Evolutionary conservation across 2,797 vertebrate species (phyloP).

Genomic region (Kryptolebias ocellatus): DNA sequence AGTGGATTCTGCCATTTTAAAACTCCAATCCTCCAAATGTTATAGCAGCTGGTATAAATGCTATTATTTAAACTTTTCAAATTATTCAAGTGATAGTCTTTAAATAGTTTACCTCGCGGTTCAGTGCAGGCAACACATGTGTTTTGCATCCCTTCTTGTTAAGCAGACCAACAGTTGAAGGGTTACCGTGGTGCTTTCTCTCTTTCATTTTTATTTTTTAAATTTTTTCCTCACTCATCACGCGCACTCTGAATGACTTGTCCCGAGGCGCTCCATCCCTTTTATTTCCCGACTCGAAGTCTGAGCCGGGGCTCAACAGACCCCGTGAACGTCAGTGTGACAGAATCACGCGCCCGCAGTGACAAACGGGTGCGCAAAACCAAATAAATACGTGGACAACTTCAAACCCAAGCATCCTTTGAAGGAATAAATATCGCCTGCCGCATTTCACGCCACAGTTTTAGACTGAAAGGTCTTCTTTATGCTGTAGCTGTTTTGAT

Average conservation of each 20-base stretch:
- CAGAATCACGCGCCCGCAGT: slow-evolving; percentile 17
- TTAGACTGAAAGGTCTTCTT: too few relatives aligned
- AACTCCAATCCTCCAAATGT: too few relatives aligned
- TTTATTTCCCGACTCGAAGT: slow-evolving; percentile 69
- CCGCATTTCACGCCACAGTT: too few relatives aligned
- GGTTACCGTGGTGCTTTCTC: slow-evolving; percentile 24
- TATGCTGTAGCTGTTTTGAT: too few relatives aligned
- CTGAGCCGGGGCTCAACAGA: slow-evolving; percentile 58
- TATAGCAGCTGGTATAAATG: too few relatives aligned
- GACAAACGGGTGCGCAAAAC: slow-evolving; percentile 27
- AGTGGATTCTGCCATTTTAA: too few relatives aligned
- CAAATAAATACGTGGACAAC: background rate
- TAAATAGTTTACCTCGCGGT: slow-evolving; percentile 22
- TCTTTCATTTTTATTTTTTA: slow-evolving; percentile 29
- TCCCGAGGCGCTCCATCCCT: slow-evolving; percentile 63
- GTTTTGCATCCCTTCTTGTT: slow-evolving; percentile 10
- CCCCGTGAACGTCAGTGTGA: slow-evolving; percentile 54
- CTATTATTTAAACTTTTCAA: too few relatives aligned
- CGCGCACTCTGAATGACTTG: slow-evolving; percentile 61
- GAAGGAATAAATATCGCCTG: background rate
- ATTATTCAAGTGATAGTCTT: too few relatives aligned
- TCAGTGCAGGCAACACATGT: background rate
- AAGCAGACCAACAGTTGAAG: slow-evolving; percentile 3
- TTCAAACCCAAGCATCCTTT: slow-evolving; percentile 6
- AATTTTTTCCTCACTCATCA: slow-evolving; percentile 57